Percentiles rank a stretch among this genome's conserved stretches.
These are phyloP conservation scores for Antheraea pernyi DNA, from an alignment of 1,140 invertebrate species.

Conservation along the genomic window DNA sequence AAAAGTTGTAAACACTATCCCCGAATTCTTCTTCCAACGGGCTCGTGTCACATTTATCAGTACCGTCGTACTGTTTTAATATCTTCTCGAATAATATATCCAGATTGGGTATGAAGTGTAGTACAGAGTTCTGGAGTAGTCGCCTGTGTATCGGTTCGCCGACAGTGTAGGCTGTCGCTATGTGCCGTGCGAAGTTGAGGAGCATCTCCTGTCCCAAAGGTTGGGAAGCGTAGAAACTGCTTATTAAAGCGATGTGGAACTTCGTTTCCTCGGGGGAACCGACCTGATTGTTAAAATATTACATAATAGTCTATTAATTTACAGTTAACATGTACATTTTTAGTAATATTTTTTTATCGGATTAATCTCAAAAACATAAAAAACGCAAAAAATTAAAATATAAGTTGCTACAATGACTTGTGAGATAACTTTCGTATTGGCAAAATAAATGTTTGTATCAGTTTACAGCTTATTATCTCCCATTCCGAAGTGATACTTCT, in stretches of 20 bases:
- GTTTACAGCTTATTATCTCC: no score
- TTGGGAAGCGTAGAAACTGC: constrained; percentile 91
- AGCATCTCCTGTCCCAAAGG: constrained; percentile 91
- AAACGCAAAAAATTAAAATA: no score
- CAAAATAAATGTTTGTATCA: no score
- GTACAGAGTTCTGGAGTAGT: constrained; percentile 85
- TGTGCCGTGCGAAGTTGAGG: constrained; percentile 89
- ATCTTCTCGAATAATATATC: constrained; percentile 80
- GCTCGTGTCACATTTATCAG: constrained; percentile 67
- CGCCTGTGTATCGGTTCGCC: constrained; percentile 82
- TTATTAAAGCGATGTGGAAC: constrained; percentile 89
- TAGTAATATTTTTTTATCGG: no score
- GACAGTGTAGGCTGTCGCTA: constrained; percentile 84
- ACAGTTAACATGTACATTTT: no score
- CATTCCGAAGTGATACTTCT: no score
- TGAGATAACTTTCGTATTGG: no score
- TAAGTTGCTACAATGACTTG: no score
- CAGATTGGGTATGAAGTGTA: constrained; percentile 90
- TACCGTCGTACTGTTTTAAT: constrained; percentile 51
- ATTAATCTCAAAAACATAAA: no score
- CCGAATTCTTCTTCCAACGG: constrained; percentile 79
- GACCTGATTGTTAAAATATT: constrained; percentile 69
- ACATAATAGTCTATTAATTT: no score
- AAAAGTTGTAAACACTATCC: constrained; percentile 77
- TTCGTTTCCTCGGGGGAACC: constrained; percentile 88